phyloP scores from a whole-genome alignment of 1,140 invertebrate species.

The Drosophila tropicalis region DNA sequence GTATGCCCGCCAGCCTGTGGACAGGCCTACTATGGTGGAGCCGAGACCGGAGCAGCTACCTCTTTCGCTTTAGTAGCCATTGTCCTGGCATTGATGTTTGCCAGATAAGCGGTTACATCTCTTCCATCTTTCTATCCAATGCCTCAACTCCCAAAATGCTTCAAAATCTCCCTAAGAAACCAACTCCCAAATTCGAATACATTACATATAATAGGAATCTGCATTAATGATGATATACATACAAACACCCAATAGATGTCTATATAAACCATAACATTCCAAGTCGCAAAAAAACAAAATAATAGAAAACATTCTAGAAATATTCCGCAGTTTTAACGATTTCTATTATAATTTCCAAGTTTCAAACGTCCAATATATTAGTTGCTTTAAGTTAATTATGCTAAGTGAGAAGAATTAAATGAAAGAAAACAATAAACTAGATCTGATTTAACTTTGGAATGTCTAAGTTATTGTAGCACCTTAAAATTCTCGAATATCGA shows the following conservation, averaged over 20 bases:
- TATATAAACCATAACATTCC: conserved; percentile 31
- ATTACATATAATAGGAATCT: conserved; percentile 44
- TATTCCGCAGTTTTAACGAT: conserved; percentile 5
- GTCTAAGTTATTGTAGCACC: conserved; percentile 46
- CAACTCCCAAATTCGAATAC: neutral
- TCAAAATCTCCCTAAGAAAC: neutral
- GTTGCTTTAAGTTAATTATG: conserved; percentile 68
- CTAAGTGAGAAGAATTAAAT: conserved; percentile 52
- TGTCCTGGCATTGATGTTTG: conserved; percentile 63
- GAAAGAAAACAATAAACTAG: conserved; percentile 25
- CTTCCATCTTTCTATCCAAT: neutral
- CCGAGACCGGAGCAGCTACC: conserved; percentile 77
- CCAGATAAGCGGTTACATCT: conserved; percentile 67
- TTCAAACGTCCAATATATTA: conserved; percentile 66
- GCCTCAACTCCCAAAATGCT: conserved; percentile 31
- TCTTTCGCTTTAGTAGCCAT: conserved; percentile 71
- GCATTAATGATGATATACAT: conserved; percentile 45
- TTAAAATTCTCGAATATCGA: conserved; percentile 24
- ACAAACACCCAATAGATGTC: conserved; percentile 42
- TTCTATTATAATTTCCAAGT: neutral
- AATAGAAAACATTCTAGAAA: conserved; percentile 11
- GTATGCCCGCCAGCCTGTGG: conserved; percentile 96
- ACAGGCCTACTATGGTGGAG: conserved; percentile 87
- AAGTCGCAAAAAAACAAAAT: neutral
- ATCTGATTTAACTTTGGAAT: conserved; percentile 15